Conservation (phyloP, 1,140 invertebrate genomes). For the Luehdorfia chinensis region DNA sequence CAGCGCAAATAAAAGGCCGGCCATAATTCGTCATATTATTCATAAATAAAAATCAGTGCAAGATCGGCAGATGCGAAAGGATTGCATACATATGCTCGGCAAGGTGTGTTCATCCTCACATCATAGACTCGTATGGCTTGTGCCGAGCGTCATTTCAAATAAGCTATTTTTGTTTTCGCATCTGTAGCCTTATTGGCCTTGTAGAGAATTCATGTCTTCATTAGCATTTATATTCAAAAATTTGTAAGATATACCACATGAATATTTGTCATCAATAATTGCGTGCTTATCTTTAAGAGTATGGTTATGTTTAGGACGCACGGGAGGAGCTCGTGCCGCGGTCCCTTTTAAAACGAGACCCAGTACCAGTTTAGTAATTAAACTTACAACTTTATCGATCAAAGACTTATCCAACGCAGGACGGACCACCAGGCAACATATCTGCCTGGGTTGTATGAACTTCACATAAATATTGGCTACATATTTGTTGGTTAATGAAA, state of each 20-base stretch:
- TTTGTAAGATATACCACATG: constrained; percentile 7
- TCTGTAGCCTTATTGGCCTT: constrained; percentile 25
- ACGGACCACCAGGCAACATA: constrained; percentile 53
- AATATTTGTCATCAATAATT: constrained; percentile 14
- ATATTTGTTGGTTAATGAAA: constrained; percentile 56
- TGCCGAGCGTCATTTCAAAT: constrained; percentile 40
- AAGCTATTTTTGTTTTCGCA: constrained; percentile 25
- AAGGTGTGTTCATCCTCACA: constrained; percentile 51
- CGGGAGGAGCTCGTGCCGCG: constrained; percentile 39
- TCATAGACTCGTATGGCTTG: constrained; percentile 48
- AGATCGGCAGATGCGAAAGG: constrained; percentile 73
- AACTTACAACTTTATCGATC: constrained; percentile 73
- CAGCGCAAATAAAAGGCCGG: constrained; percentile 54
- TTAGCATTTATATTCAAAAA: constrained; percentile 14
- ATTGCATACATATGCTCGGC: constrained; percentile 66
- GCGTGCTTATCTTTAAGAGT: constrained; percentile 3
- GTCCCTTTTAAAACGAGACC: constrained; percentile 50
- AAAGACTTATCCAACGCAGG: constrained; percentile 49
- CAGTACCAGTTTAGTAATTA: constrained; percentile 71
- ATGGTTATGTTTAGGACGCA: constrained; percentile 15
- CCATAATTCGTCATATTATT: constrained; percentile 75
- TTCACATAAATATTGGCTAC: constrained; percentile 54
- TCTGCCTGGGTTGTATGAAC: constrained; percentile 42
- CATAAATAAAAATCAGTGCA: constrained; percentile 75
- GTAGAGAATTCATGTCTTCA: constrained; percentile 2